These are phyloP conservation scores for Catharus minimus DNA, from an alignment of 2,113 vertebrate genomes.

Conservation along the genomic window DNA sequence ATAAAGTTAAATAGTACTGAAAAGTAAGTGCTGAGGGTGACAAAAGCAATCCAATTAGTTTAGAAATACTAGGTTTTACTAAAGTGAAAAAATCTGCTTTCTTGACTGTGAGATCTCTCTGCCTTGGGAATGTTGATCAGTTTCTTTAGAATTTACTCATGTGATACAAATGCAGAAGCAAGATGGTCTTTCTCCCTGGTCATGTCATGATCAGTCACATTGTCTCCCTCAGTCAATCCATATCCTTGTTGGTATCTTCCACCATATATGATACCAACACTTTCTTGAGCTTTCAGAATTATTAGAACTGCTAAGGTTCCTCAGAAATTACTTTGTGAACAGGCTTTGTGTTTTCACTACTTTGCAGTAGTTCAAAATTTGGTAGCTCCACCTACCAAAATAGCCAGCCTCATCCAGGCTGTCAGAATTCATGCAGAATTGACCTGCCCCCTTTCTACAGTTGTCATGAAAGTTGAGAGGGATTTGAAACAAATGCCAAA, in stretches of 20 bases:
- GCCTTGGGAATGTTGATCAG: not conserved
- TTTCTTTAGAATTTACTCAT: not conserved
- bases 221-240: not conserved
- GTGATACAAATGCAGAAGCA: not conserved
- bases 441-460: not conserved
- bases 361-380: not conserved
- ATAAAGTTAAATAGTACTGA: not conserved
- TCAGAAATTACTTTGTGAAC: not conserved
- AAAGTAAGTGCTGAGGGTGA: not conserved
- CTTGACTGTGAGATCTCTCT: not conserved
- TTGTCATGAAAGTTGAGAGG: not conserved
- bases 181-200: not conserved
- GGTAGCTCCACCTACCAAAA: not conserved
- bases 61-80: not conserved
- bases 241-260: not conserved
- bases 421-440: not conserved
- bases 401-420: not conserved
- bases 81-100: not conserved
- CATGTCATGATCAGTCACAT: not conserved
- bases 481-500: not conserved
- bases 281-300: not conserved
- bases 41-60: not conserved
- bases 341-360: not conserved
- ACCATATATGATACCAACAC: not conserved
- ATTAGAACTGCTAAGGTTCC: not conserved